Percentiles rank a stretch among this genome's conserved stretches.
Conservation (phyloP, 2,888 invertebrate genomes). For the Imbricaverruca yamaguchii region DNA sequence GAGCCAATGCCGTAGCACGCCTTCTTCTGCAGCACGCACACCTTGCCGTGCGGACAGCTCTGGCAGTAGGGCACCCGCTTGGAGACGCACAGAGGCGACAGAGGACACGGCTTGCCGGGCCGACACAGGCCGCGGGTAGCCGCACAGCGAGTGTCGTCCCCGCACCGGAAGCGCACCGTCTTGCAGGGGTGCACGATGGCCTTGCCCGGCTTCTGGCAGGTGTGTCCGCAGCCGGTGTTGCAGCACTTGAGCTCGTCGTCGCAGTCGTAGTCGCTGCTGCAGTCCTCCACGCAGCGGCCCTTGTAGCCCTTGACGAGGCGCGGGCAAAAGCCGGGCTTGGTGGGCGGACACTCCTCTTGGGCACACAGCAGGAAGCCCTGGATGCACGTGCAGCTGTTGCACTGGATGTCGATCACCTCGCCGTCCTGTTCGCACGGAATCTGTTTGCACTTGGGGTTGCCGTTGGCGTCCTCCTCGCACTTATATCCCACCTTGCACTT, state of each 20-base stretch:
- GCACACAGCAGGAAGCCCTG: slow-evolving; percentile 21
- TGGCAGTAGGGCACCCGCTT: slow-evolving; percentile 2
- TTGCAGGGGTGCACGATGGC: slow-evolving; percentile 9
- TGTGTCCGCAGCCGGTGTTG: slow-evolving; percentile 20
- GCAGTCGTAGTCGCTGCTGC: slow-evolving; percentile 16
- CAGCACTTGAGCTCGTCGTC: slow-evolving; percentile 3
- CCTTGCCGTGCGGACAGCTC: slow-evolving; percentile 18
- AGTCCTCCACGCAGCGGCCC: slow-evolving; percentile 19
- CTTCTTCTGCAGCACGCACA: slow-evolving; percentile 13
- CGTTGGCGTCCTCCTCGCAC: neutral
- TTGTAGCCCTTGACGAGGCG: slow-evolving; percentile 17
- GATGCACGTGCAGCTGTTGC: slow-evolving; percentile 22
- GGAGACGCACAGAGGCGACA: slow-evolving; percentile 10
- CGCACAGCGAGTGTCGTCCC: slow-evolving; percentile 13
- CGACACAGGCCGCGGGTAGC: slow-evolving; percentile 12
- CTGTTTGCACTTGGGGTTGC: slow-evolving; percentile 6
- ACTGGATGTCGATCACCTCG: slow-evolving; percentile 19
- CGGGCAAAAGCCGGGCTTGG: slow-evolving; percentile 15
- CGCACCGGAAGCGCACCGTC: slow-evolving; percentile 19
- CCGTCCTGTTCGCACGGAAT: slow-evolving; percentile 17
- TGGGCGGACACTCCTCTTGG: slow-evolving; percentile 6
- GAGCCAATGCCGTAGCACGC: neutral
- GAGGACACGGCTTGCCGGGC: slow-evolving; percentile 12
- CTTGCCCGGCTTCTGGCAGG: slow-evolving; percentile 15
- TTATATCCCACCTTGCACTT: slow-evolving; percentile 19